Base-by-base conservation (phyloP, 1,140 invertebrate genomes). In the Platorchestia sp. region DNA sequence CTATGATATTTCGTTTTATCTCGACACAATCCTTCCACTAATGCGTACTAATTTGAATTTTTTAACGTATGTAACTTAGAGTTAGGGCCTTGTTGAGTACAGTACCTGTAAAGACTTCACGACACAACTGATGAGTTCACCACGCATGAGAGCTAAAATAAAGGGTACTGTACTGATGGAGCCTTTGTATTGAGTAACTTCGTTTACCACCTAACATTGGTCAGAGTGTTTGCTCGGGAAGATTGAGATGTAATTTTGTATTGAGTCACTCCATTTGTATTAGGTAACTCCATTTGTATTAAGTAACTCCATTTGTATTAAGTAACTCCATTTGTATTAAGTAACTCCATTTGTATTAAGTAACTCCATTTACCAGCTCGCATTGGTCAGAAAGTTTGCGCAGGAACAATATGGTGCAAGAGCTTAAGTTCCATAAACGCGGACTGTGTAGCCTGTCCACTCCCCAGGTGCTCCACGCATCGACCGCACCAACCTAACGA, bases 401-500 rank as follows among this genome's bases (percentile, higher is more conserved):
- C n/a, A n/a, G n/a, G n/a, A n/a, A n/a, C n/a, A n/a, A n/a, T n/a
- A n/a, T n/a, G n/a, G n/a, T n/a, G n/a, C n/a, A n/a, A n/a, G n/a
- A n/a, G n/a, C n/a, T n/a, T n/a, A n/a, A n/a, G n/a, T n/a, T n/a
- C n/a, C n/a, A n/a, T n/a, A n/a, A n/a, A n/a, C n/a, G n/a, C n/a
- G 36, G 36, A 51, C 19, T 75, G 59, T 36, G 59, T 10, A 10
- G 59, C 43, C 43, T 89, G 43, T 89, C 42, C n/a, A n/a, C n/a
- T 44, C 41, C 97, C 95, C 97, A 99, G 98, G 99, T 96, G 99
- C 99, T 97, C 99, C 99, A 86, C 98, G 98, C 96, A 99, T 99
- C 97, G 99, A 99, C 96, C 98, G 99, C 59, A 99, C 98, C 0
- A 99, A 99, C 97, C 97, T 99, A 43, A 98, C 99, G 97, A 98